phyloP scores from a whole-genome alignment of 2,888 invertebrate genomes.

The Polyommatus iphigenia region DNA sequence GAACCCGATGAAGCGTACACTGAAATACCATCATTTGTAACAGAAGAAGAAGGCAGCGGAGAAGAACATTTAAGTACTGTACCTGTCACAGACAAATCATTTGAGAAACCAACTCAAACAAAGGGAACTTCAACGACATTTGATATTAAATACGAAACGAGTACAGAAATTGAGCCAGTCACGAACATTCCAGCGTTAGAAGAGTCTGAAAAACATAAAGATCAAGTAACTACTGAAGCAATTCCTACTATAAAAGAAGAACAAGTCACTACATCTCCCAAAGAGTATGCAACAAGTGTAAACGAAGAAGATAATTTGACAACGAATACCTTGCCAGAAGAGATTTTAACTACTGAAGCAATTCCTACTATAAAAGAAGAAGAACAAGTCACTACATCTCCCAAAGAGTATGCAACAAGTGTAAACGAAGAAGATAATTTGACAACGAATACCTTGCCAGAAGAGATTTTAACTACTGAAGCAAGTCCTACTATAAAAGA shows the following conservation, averaged over 20 bases:
- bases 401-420: slow-evolving; percentile 33
- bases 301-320: slow-evolving; percentile 27
- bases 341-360: slow-evolving; percentile 42
- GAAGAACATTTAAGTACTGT: slow-evolving; percentile 49
- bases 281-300: slow-evolving; percentile 33
- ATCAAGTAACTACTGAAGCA: slow-evolving; percentile 44
- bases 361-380: slow-evolving; percentile 40
- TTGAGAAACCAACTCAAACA: slow-evolving; percentile 33
- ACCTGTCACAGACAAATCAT: slow-evolving; percentile 1
- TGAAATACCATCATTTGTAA: slow-evolving; percentile 49
- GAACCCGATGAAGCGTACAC: slow-evolving; percentile 64
- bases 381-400: slow-evolving; percentile 34
- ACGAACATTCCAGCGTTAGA: background rate
- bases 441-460: background rate
- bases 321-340: background rate
- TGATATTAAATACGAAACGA: background rate
- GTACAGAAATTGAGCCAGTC: background rate
- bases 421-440: slow-evolving; percentile 29
- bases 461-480: slow-evolving; percentile 40
- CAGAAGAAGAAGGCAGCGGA: slow-evolving; percentile 67
- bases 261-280: slow-evolving; percentile 34
- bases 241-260: slow-evolving; percentile 40
- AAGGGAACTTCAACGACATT: slow-evolving; percentile 34
- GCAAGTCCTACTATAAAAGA: slow-evolving; percentile 42
- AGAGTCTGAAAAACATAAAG: background rate